phyloP scores from a whole-genome alignment of 64 coral and sea anemone species.

The Exaiptasia diaphana region DNA sequence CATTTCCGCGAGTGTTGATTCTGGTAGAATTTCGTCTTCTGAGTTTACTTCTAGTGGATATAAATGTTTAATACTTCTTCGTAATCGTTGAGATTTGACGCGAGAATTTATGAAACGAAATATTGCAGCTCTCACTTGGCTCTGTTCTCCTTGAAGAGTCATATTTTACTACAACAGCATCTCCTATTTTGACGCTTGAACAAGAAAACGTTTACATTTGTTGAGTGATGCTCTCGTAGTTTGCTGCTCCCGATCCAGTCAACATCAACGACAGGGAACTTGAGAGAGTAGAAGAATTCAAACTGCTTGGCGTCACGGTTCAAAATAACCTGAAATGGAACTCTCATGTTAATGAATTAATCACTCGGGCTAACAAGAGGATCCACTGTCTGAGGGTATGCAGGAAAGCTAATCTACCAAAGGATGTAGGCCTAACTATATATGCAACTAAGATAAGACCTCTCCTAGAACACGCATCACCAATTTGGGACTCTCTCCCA shows the following conservation, averaged over 20 bases:
- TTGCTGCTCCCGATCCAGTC: too few relatives aligned
- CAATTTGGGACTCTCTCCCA: conserved; percentile 45
- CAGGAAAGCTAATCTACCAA: conserved; percentile 55
- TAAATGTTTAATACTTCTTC: conserved; percentile 35
- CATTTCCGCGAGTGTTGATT: too few relatives aligned
- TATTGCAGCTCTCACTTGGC: conserved; percentile 18
- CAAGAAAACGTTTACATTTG: neutral
- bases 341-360: too few relatives aligned
- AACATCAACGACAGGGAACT: too few relatives aligned
- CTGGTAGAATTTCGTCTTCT: too few relatives aligned
- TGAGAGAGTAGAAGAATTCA: too few relatives aligned
- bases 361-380: conserved; percentile 46
- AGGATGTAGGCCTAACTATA: too few relatives aligned
- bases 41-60: conserved; percentile 23
- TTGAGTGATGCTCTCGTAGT: conserved; percentile 17
- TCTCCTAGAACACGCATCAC: conserved; percentile 23
- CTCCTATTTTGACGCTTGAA: conserved; percentile 7
- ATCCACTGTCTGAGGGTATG: conserved; percentile 45
- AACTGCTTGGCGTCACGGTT: too few relatives aligned
- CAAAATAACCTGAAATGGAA: too few relatives aligned
- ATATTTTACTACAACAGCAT: conserved; percentile 51
- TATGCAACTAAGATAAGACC: too few relatives aligned
- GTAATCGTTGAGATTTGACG: neutral
- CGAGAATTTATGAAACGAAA: neutral
- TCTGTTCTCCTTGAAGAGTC: conserved; percentile 52